Evolutionary conservation across 2,797 vertebrate genomes (phyloP), one percentile per base, ranked within the genome.

Genomic region (Poeciliopsis paucimaculata): DNA sequence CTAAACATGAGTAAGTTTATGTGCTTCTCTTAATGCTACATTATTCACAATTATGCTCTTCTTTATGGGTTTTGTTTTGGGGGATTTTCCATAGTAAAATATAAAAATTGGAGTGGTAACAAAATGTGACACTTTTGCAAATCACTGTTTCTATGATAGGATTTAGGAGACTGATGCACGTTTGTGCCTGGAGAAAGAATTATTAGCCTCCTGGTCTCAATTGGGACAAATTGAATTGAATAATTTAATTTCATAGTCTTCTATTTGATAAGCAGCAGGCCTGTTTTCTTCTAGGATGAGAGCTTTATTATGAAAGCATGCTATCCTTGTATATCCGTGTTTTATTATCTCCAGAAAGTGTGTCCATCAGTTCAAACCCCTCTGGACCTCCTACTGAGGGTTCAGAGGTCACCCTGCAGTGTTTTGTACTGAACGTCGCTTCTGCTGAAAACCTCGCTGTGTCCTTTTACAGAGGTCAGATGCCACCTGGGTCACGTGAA

Each of bases 181-280:
- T 9, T 62, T 36, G 9, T 43, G 57, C 74, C 79, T 51, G 70
- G 39, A 70, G 10, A 43, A 55, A 46, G 13, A 23, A 76, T 60
- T 77, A 66, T 47, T 66, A 57, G 36, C 36, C 60, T 36, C 71
- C 60, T 31, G 68, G 49, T 88, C 62, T 85, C 87, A 91, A 91
- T 80, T 64, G 55, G 28, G 46, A 16, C 16, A 47, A 47, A 47
- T 18, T 47, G 5, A 47, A 49, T 20, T 20, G 26, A 12, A 1
- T 57, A 10, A n/a, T n/a, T 57, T 11, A n/a, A 12, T 57, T 57
- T 57, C n/a, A 4, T 1, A n/a, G 55, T 4, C n/a, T n/a, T 57
- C 26, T n/a, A 9, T 11, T 57, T 28, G n/a, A 57, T 13, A n/a
- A 13, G n/a, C 47, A 20, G 16, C 47, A 49, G 47, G 47, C 16